Percentiles rank a stretch among this genome's conserved stretches.
Evolutionary conservation across 2,888 invertebrate genomes (phyloP).

Genomic region (Eristalis intricaria): DNA sequence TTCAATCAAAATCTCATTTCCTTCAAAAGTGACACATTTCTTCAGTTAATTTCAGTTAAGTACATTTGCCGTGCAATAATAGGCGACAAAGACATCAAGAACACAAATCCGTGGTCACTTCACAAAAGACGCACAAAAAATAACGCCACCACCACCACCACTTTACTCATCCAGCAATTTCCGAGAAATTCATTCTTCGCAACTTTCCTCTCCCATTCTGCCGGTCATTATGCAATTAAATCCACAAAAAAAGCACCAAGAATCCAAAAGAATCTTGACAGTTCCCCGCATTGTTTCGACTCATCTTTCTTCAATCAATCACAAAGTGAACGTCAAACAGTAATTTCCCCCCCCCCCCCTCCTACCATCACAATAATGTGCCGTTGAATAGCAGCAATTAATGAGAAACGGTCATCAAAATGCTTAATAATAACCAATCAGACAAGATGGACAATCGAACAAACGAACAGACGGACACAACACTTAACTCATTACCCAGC

Average conservation of each 20-base stretch:
- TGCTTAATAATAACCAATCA: constrained; percentile 50
- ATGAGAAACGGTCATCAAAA: constrained; percentile 57
- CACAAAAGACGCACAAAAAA: background rate
- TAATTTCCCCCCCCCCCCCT: background rate
- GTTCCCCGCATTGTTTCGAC: constrained; percentile 32
- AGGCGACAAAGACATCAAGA: background rate
- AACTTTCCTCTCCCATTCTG: background rate
- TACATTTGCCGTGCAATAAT: background rate
- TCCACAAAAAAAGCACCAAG: background rate
- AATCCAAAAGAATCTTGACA: background rate
- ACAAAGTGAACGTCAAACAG: constrained; percentile 39
- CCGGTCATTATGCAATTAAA: background rate
- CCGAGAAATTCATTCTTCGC: background rate
- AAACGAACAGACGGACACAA: constrained; percentile 6
- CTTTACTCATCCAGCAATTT: background rate
- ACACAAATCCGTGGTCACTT: background rate
- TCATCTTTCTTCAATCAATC: constrained; percentile 39
- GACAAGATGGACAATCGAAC: background rate
- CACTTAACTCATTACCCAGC: constrained; percentile 40
- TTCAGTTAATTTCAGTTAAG: too few species aligned
- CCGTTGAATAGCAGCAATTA: constrained; percentile 55
- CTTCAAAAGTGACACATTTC: too few species aligned
- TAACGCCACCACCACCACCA: background rate
- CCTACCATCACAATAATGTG: constrained; percentile 22
- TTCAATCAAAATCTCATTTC: too few species aligned